Evolutionary conservation across 1,140 invertebrate species (phyloP), one percentile per base, ranked within the genome.

Genomic region (Drosophila elegans): DNA sequence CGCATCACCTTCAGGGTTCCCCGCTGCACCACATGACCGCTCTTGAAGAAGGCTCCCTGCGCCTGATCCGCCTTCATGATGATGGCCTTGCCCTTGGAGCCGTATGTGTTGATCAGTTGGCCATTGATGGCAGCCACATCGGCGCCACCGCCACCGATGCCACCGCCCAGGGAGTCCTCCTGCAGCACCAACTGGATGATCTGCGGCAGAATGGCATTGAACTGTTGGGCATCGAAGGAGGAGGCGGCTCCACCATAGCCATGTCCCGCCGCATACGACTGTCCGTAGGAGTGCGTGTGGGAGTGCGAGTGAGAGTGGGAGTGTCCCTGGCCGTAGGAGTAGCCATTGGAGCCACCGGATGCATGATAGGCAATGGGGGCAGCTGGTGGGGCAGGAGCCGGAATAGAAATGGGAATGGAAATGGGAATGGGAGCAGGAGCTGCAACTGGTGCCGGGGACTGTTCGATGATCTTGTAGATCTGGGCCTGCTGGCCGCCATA

Each of bases 11-110:
- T 86, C 13, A 91, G 51, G 2, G 79, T 90, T 16, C 89, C 89
- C 6, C 85, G 80, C 64, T 91, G 84, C 34, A 91, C 76, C 11
- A 91, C 89, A 63, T 91, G 89, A 0, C 89, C 89, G 60, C 89
- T 80, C 48, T 78, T 75, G 57, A 90, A 91, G 71, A 75, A 91
- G 53, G 53, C 78, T 10, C 81, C 82, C 29, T 85, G 74, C 6
- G 72, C 85, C 27, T 85, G 55, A 6, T 90, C 82, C 5, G 78
- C 85, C 13, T 78, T 86, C 71, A 79, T 63, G 5, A 90, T 78
- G 12, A 90, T 77, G 12, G 84, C 89, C 34, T 80, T 85, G 60
- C 89, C 89, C 41, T 76, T 71, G 25, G 61, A 54, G 0, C 89
- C 89, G 45, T 57, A 91, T 2, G 79, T 42, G 11, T 77, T 60